Evolutionary conservation across 2,888 invertebrate species (phyloP).

Genomic region (Galeopsomyia nigrocyanea): DNA sequence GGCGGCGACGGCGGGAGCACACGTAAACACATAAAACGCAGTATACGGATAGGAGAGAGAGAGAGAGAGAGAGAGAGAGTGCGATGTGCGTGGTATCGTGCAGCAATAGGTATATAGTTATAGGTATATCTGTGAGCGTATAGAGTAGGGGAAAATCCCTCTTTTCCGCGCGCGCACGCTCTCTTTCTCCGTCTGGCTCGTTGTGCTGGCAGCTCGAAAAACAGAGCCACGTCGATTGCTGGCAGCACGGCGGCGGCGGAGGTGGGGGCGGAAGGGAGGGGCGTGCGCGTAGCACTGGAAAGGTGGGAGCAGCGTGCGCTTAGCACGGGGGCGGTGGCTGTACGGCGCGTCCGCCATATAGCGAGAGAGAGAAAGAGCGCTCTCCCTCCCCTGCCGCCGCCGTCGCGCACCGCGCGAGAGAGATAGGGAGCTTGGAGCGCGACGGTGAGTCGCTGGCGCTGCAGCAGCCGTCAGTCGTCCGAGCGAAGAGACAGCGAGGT

Average conservation of each 20-base stretch:
- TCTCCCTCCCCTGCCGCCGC: background rate
- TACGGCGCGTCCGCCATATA: conserved; percentile 34
- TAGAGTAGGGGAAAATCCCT: conserved; percentile 23
- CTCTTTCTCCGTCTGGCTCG: too few species aligned
- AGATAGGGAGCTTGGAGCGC: background rate
- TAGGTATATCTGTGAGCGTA: background rate
- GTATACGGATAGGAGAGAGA: too few species aligned
- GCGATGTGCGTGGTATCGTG: too few species aligned
- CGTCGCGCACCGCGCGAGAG: background rate
- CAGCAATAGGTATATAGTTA: background rate
- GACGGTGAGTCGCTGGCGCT: background rate
- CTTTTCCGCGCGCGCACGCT: background rate
- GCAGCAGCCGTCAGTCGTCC: background rate
- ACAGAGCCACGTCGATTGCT: conserved; percentile 30
- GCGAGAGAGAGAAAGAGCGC: background rate
- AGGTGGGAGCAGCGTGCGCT: background rate
- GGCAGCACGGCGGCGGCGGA: background rate
- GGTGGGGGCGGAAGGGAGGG: conserved; percentile 21
- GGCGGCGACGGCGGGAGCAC: background rate
- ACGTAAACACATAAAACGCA: conserved; percentile 45
- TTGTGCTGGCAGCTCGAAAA: background rate
- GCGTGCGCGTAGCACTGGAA: conserved; percentile 5
- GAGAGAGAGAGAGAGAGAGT: too few species aligned
- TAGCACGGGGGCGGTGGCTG: conserved; percentile 46
- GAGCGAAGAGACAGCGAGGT: too few species aligned